These are phyloP conservation scores for Natrix natrix DNA, from an alignment of 2,797 vertebrate species.

Conservation along the genomic window DNA sequence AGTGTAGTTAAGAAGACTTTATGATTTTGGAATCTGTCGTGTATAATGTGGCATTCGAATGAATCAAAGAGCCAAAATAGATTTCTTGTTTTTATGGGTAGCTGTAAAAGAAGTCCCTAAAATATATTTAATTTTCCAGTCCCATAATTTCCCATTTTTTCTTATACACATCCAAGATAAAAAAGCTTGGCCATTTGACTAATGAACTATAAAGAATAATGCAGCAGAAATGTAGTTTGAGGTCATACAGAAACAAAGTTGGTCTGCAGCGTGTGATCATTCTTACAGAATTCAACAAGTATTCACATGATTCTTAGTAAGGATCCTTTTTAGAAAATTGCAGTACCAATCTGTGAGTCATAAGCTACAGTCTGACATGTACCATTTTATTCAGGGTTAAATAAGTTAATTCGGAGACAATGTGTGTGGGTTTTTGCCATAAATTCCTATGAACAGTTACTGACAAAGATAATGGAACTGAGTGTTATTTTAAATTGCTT, in stretches of 20 bases:
- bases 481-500: not conserved
- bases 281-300: not conserved
- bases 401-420: not conserved
- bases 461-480: not conserved
- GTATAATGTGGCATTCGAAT: not conserved
- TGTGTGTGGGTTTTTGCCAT: not conserved
- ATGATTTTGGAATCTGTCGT: not conserved
- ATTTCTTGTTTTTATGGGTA: not conserved
- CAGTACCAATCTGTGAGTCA: not conserved
- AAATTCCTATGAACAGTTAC: not conserved
- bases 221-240: not conserved
- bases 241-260: not conserved
- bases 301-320: not conserved
- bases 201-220: not conserved
- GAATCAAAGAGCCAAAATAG: not conserved
- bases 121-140: not conserved
- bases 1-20: conserved; percentile 28
- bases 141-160: not conserved
- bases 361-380: not conserved
- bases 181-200: not conserved
- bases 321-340: not conserved
- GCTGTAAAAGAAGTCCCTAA: not conserved
- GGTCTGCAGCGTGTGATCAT: not conserved
- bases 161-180: not conserved
- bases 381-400: not conserved